phyloP scores from a whole-genome alignment of 2,797 vertebrate species.

The Danio jaintianensis region DNA sequence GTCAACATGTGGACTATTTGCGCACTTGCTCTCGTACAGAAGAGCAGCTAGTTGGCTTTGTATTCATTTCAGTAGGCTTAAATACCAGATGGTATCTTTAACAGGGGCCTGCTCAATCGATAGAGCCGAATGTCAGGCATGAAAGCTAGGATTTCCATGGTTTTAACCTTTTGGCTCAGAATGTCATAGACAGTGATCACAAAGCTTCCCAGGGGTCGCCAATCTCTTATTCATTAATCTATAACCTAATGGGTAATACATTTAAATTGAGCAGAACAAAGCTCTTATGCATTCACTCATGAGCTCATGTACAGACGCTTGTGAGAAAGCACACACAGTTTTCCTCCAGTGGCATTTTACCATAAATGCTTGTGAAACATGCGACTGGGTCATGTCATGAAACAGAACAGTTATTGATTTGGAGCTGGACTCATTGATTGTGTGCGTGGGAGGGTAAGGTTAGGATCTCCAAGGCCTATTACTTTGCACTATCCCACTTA shows the following conservation, averaged over 20 bases:
- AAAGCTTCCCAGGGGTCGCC: conserved; percentile 43
- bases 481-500: conserved; percentile 30
- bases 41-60: conserved; percentile 38
- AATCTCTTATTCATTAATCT: conserved; percentile 45
- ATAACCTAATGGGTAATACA: conserved; percentile 38
- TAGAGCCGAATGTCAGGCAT: conserved; percentile 63
- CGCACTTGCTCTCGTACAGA: conserved; percentile 14
- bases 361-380: conserved; percentile 33
- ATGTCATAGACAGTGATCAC: conserved; percentile 53
- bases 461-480: conserved; percentile 32
- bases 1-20: conserved; percentile 8
- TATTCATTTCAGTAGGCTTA: conserved; percentile 58
- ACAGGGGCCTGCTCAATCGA: conserved; percentile 51
- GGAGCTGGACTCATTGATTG: conserved; percentile 34
- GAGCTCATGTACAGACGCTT: neutral
- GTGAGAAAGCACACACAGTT: neutral
- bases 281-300: conserved; percentile 16
- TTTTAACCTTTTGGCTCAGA: conserved; percentile 60
- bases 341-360: conserved; percentile 18
- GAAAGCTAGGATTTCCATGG: conserved; percentile 57
- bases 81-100: conserved; percentile 61
- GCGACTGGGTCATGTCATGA: conserved; percentile 20
- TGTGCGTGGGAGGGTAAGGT: conserved; percentile 23
- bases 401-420: conserved; percentile 40
- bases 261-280: conserved; percentile 33